Evolutionary conservation across 64 coral and sea anemone species (phyloP), one percentile per base, ranked within the genome.

Genomic region (Dendrophyllia cribrosa): DNA sequence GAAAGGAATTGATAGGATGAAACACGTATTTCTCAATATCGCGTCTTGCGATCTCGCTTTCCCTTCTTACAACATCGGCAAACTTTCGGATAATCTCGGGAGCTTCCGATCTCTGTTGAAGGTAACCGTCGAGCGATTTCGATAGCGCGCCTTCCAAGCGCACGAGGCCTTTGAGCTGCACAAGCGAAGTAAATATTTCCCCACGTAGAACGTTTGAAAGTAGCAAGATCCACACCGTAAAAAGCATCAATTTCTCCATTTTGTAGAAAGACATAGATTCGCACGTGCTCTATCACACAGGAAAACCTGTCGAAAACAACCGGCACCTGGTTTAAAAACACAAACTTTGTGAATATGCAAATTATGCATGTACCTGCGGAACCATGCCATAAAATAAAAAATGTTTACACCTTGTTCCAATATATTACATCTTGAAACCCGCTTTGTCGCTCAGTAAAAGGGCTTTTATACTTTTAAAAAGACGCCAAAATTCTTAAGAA

Each of bases 1-100:
- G 80, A 69, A 86, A 93, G 19, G 70, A 74, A 48, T 93, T 93
- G 15, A 75, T 60, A 4, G 91, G 91, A 20, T 93, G 91, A 26
- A 62, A 66, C 19, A 87, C 70, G 45, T 86, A 93, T 66, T 68
- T 66, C 21, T 84, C 80, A 20, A 66, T 66, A 78, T 93, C 73
- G 4, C 60, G 5, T 15, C 59, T 82, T 8, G 85, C 83, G 62
- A 76, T 65, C 0, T 77, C n/a, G 69, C 59, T 93, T 48, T 76
- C 91, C 47, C 44, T 87, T 50, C 74, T 86, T 6, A 87, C 74
- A 19, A 68, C 69, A 53, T 78, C 79, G 47, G 83, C 59, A 55
- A 93, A 93, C 45, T 93, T 47, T 58, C 63, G 82, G 4, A 93
- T 43, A 66, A 93, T 68, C 24, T 58, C 23, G 19, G 82, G 91